Percentiles rank a stretch among this genome's conserved stretches.
Evolutionary conservation across 2,797 vertebrate genomes (phyloP).

Genomic region (Chelon auratus): DNA sequence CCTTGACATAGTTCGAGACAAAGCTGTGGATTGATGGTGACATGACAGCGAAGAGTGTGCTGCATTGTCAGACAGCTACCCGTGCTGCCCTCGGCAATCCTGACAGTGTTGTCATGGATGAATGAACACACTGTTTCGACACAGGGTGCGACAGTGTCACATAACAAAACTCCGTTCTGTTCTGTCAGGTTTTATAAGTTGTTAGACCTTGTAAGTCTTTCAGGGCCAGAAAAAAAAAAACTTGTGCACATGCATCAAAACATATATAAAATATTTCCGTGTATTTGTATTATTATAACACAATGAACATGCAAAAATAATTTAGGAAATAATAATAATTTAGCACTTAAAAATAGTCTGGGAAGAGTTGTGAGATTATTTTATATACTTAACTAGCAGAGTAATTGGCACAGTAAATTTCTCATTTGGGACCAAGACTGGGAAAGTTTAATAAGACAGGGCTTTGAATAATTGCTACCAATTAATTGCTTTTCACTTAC

Average conservation of each 20-base stretch:
- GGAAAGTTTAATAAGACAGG: slow-evolving; percentile 64
- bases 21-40: slow-evolving; percentile 71
- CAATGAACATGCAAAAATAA: slow-evolving; percentile 13
- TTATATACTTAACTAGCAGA: slow-evolving; percentile 43
- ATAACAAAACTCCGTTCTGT: slow-evolving; percentile 58
- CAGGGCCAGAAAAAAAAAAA: slow-evolving; percentile 13
- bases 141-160: slow-evolving; percentile 66
- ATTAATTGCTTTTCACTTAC: slow-evolving; percentile 71
- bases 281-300: not conserved
- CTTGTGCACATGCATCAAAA: slow-evolving; percentile 1
- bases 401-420: slow-evolving; percentile 59
- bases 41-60: slow-evolving; percentile 64
- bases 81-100: slow-evolving; percentile 71
- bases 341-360: slow-evolving; percentile 28
- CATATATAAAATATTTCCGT: not conserved
- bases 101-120: slow-evolving; percentile 75
- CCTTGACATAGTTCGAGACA: slow-evolving; percentile 65
- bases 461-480: slow-evolving; percentile 68
- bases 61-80: slow-evolving; percentile 69
- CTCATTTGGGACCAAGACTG: slow-evolving; percentile 59
- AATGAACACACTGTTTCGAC: slow-evolving; percentile 73
- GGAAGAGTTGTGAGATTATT: slow-evolving; percentile 47
- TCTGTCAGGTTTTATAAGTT: slow-evolving; percentile 56
- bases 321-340: slow-evolving; percentile 28
- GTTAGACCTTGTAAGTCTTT: slow-evolving; percentile 53